Percentiles rank a stretch among this genome's conserved stretches.
These are phyloP conservation scores for Bombus sibiricus DNA, from an alignment of 1,140 invertebrate species.

Conservation along the genomic window DNA sequence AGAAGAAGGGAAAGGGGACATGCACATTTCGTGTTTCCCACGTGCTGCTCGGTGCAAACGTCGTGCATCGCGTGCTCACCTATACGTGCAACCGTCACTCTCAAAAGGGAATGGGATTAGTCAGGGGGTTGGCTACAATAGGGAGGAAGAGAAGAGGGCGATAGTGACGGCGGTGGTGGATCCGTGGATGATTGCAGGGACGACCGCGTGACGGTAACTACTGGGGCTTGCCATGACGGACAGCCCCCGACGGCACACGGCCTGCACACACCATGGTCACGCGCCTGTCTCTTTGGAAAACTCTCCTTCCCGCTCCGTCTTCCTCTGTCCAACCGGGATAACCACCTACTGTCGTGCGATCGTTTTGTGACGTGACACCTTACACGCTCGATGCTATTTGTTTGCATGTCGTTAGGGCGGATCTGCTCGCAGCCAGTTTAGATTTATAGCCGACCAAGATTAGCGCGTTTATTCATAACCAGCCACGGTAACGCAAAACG, in stretches of 20 bases:
- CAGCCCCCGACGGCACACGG: constrained; percentile 67
- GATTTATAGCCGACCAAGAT: constrained; percentile 21
- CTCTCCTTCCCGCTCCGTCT: constrained; percentile 45
- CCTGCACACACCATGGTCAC: constrained; percentile 68
- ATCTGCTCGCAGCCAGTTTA: not conserved
- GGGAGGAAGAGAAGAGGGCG: constrained; percentile 51
- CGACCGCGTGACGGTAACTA: constrained; percentile 81
- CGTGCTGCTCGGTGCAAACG: constrained; percentile 74
- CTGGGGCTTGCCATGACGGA: constrained; percentile 78
- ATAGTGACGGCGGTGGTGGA: constrained; percentile 58
- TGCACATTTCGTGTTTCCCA: constrained; percentile 79
- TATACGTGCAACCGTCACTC: constrained; percentile 76
- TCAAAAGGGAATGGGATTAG: constrained; percentile 77
- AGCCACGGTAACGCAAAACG: not conserved
- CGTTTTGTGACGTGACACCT: constrained; percentile 64
- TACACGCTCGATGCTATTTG: constrained; percentile 57
- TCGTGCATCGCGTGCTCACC: constrained; percentile 77
- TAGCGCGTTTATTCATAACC: not conserved
- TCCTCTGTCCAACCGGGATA: constrained; percentile 3
- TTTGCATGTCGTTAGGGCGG: constrained; percentile 48
- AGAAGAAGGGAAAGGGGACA: constrained; percentile 10
- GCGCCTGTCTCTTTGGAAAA: constrained; percentile 73
- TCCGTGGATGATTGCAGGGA: constrained; percentile 77
- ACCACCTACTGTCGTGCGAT: constrained; percentile 47
- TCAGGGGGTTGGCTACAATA: constrained; percentile 73